phyloP scores from a whole-genome alignment of 1,140 invertebrate genomes.

The Drosophila sturtevanti region DNA sequence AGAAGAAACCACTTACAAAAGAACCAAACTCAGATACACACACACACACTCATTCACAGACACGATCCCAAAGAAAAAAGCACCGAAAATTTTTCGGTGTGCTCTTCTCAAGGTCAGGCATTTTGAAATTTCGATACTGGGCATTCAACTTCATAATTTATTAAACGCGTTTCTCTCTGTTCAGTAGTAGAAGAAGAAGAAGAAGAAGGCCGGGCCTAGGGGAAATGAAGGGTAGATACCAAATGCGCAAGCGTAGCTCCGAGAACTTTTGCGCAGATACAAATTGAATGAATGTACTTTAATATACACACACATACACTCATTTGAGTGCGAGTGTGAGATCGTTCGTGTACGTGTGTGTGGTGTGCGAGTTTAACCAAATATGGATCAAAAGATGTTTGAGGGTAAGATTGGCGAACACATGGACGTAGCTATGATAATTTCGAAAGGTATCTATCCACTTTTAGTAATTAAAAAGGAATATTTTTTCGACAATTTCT shows the following conservation, averaged over 20 bases:
- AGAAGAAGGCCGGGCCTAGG: background rate
- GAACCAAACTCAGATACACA: constrained; percentile 7
- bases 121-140: constrained; percentile 74
- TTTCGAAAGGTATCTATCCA: too few species aligned
- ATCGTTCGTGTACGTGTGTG: background rate
- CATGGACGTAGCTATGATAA: background rate
- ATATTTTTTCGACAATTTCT: too few species aligned
- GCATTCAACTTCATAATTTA: constrained; percentile 82
- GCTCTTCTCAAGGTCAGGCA: constrained; percentile 66
- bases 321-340: background rate
- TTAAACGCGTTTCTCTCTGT: constrained; percentile 73
- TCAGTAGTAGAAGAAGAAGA: constrained; percentile 17
- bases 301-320: background rate
- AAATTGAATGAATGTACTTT: constrained; percentile 1
- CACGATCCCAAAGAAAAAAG: constrained; percentile 35
- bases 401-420: background rate
- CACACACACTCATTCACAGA: constrained; percentile 22
- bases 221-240: constrained; percentile 37
- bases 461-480: too few species aligned
- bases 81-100: constrained; percentile 61
- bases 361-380: constrained; percentile 17
- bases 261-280: constrained; percentile 26
- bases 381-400: constrained; percentile 23
- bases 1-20: constrained; percentile 34
- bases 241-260: constrained; percentile 48